These are phyloP conservation scores for Plodia interpunctella DNA, from an alignment of 1,140 invertebrate genomes.

Conservation along the genomic window DNA sequence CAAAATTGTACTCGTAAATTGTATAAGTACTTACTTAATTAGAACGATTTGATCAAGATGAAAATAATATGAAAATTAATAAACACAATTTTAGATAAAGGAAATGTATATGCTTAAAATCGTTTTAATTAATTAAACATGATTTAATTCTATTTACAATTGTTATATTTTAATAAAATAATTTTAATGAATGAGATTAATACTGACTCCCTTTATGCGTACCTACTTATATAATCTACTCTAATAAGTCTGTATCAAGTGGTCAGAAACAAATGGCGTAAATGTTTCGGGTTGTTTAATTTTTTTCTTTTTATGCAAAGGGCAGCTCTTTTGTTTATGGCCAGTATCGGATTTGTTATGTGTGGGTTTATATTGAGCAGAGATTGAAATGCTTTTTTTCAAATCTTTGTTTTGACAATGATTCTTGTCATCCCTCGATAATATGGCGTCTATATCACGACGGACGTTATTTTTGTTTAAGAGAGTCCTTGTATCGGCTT, in stretches of 20 bases:
- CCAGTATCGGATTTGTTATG: conserved; percentile 63
- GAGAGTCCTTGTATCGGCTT: neutral
- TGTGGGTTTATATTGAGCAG: conserved; percentile 51
- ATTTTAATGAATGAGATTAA: no score
- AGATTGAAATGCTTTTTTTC: conserved; percentile 54
- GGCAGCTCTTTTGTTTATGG: conserved; percentile 54
- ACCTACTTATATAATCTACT: neutral
- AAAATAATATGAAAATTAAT: no score
- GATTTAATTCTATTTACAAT: no score
- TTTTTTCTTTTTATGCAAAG: conserved; percentile 61
- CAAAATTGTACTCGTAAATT: no score
- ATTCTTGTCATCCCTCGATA: conserved; percentile 23
- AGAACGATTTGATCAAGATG: no score
- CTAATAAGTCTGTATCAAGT: conserved; percentile 71
- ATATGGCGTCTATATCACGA: neutral
- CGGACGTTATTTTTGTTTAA: neutral
- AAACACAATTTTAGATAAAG: no score
- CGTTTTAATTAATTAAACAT: no score
- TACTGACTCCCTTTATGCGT: no score
- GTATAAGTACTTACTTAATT: no score
- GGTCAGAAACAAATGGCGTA: conserved; percentile 52
- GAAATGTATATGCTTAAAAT: no score
- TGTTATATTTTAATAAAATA: no score
- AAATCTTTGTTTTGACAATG: conserved; percentile 44
- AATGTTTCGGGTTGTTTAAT: conserved; percentile 45